These are phyloP conservation scores for Dendrolimus punctatus DNA, from an alignment of 1,140 invertebrate genomes.

Conservation along the genomic window DNA sequence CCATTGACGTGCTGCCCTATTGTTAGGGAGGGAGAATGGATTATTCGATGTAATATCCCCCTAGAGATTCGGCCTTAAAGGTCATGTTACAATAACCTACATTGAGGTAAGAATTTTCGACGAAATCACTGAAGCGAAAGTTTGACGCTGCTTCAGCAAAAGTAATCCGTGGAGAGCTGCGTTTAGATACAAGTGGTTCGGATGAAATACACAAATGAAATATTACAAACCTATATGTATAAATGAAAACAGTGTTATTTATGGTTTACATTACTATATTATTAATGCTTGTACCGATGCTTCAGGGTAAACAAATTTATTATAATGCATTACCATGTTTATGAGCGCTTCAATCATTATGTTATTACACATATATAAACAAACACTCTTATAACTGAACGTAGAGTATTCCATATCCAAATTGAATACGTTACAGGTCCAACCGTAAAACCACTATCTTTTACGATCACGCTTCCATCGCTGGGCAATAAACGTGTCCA, in stretches of 20 bases:
- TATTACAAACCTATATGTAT: too few species aligned
- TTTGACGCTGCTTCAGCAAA: slow-evolving; percentile 23
- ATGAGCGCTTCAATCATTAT: background rate
- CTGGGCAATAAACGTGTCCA: slow-evolving; percentile 53
- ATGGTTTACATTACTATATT: too few species aligned
- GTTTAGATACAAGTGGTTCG: too few species aligned
- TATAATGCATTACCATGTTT: too few species aligned
- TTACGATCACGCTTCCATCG: slow-evolving; percentile 36
- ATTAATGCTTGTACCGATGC: too few species aligned
- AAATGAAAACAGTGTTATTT: too few species aligned
- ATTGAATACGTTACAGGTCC: slow-evolving; percentile 29
- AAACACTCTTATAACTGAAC: background rate
- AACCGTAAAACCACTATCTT: slow-evolving; percentile 35
- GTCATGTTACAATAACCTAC: slow-evolving; percentile 43
- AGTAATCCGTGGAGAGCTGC: background rate
- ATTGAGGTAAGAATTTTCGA: slow-evolving; percentile 31
- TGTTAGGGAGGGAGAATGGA: slow-evolving; percentile 15
- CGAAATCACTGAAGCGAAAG: slow-evolving; percentile 25
- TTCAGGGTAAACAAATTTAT: too few species aligned
- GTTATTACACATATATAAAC: background rate
- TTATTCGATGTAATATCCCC: slow-evolving; percentile 25
- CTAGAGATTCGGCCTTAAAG: slow-evolving; percentile 33
- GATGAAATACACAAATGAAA: too few species aligned
- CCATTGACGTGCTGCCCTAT: slow-evolving; percentile 15
- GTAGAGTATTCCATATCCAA: slow-evolving; percentile 11